phyloP scores from a whole-genome alignment of 2,888 invertebrate genomes.

The Mythimna ferrago region DNA sequence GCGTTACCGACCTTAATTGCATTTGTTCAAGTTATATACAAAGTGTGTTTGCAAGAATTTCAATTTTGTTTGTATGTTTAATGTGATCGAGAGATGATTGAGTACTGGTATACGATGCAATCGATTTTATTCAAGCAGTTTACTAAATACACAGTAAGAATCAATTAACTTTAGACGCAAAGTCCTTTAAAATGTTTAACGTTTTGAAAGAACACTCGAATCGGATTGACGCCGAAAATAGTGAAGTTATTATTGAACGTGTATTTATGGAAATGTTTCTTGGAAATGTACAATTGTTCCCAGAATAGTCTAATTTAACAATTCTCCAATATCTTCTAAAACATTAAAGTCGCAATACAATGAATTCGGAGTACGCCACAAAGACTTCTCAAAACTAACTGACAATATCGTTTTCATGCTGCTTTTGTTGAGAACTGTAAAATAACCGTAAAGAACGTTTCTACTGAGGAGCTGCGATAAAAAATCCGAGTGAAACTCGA shows the following conservation, averaged over 20 bases:
- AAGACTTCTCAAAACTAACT: slow-evolving; percentile 53
- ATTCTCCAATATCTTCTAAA: slow-evolving; percentile 38
- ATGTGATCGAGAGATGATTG: slow-evolving; percentile 46
- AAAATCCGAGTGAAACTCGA: slow-evolving; percentile 73
- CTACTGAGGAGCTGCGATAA: slow-evolving; percentile 68
- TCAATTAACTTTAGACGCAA: slow-evolving; percentile 11
- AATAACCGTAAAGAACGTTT: slow-evolving; percentile 69
- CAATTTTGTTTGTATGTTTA: slow-evolving; percentile 48
- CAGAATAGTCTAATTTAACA: slow-evolving; percentile 18
- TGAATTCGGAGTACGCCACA: slow-evolving; percentile 47
- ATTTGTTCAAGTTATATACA: slow-evolving; percentile 39
- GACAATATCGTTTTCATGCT: slow-evolving; percentile 68
- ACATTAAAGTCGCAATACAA: slow-evolving; percentile 40
- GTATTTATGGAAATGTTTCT: neutral
- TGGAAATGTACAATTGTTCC: neutral
- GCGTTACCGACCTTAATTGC: slow-evolving; percentile 19
- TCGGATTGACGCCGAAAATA: neutral
- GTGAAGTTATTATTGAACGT: neutral
- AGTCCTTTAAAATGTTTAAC: slow-evolving; percentile 15
- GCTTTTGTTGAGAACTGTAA: slow-evolving; percentile 68
- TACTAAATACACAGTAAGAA: slow-evolving; percentile 13
- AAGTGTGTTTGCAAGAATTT: slow-evolving; percentile 39
- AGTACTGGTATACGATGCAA: slow-evolving; percentile 34
- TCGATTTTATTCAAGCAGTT: slow-evolving; percentile 37
- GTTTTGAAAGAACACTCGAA: slow-evolving; percentile 1